Percentiles rank a stretch among this genome's conserved stretches.
Conservation (phyloP, 1,140 invertebrate genomes). For the Drosophila carrolli region DNA sequence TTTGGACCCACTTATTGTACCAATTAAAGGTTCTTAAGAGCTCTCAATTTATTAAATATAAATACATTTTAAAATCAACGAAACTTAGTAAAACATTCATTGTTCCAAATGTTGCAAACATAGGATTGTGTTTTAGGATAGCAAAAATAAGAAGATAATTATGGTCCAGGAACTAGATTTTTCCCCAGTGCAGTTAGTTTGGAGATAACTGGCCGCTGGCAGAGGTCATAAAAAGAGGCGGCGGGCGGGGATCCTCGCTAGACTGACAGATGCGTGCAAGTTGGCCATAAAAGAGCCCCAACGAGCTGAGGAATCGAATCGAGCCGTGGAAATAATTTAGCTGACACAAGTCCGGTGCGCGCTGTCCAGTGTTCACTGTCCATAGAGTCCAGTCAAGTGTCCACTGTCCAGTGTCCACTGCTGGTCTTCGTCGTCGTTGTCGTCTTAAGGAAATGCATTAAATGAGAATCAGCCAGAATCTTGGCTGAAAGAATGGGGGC, state of each 20-base stretch:
- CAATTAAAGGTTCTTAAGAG: too few species aligned
- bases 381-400: constrained; percentile 44
- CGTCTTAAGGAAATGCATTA: constrained; percentile 81
- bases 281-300: constrained; percentile 77
- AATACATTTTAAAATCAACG: too few species aligned
- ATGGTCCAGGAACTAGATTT: background rate
- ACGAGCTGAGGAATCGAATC: constrained; percentile 57
- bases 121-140: too few species aligned
- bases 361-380: constrained; percentile 45
- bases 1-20: too few species aligned
- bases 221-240: constrained; percentile 41
- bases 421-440: constrained; percentile 37
- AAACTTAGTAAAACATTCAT: too few species aligned
- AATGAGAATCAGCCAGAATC: constrained; percentile 56
- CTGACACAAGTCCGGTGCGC: constrained; percentile 52
- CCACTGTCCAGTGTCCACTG: constrained; percentile 42
- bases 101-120: too few species aligned
- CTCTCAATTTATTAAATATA: too few species aligned
- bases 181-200: constrained; percentile 21
- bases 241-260: constrained; percentile 24
- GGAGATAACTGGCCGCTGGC: constrained; percentile 37
- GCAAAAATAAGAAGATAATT: too few species aligned
- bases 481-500: constrained; percentile 1
- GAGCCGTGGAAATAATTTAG: constrained; percentile 72
- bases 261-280: constrained; percentile 79